Conservation (phyloP, 2,113 vertebrate species). For the Cygnus buccinator region DNA sequence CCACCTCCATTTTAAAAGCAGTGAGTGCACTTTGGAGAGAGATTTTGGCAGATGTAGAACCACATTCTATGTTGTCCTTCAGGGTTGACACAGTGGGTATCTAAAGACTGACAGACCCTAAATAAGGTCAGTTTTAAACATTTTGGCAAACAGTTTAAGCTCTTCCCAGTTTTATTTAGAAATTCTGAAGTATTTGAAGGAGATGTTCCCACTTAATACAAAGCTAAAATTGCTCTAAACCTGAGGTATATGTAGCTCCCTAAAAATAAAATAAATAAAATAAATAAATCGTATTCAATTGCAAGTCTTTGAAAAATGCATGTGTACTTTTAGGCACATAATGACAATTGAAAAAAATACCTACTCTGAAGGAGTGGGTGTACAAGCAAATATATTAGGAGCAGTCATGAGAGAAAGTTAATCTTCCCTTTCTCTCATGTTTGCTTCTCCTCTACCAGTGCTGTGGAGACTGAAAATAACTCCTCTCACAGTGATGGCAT, state of each 20-base stretch:
- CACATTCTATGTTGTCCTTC: not conserved
- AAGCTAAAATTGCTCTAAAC: not conserved
- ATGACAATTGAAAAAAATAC: not conserved
- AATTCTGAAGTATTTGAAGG: not conserved
- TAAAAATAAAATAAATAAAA: not conserved
- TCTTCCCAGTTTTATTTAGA: not conserved
- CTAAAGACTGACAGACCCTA: not conserved
- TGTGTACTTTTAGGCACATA: not conserved
- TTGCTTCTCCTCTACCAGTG: not conserved
- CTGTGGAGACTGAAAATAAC: slow-evolving; percentile 40
- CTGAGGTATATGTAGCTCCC: not conserved
- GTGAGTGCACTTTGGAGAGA: not conserved
- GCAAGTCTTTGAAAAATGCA: not conserved
- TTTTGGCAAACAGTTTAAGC: not conserved
- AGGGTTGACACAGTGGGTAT: not conserved
- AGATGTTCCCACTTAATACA: not conserved
- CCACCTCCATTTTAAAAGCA: not conserved
- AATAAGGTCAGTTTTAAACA: not conserved
- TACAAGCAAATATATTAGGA: not conserved
- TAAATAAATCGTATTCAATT: not conserved
- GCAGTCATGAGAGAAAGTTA: not conserved
- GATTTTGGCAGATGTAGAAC: not conserved
- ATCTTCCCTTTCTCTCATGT: not conserved
- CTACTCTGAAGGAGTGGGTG: not conserved
- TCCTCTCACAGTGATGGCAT: slow-evolving; percentile 18